Percentiles rank a stretch among this genome's conserved stretches.
These are phyloP conservation scores for Chaitophorus viminalis DNA, from an alignment of 2,888 invertebrate genomes.

Conservation along the genomic window DNA sequence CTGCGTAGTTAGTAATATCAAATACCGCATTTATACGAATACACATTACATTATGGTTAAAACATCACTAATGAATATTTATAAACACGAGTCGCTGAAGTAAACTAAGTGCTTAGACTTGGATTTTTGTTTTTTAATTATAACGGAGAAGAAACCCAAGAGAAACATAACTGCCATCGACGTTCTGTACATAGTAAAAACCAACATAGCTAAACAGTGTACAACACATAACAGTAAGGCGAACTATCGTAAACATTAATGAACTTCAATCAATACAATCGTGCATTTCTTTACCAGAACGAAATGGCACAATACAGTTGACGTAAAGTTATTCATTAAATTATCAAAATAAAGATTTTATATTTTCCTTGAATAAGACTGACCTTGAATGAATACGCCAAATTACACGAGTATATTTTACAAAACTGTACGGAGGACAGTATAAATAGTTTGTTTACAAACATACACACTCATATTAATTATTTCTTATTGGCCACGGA, in stretches of 20 bases:
- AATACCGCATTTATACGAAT: neutral
- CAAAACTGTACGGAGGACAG: neutral
- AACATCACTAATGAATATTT: neutral
- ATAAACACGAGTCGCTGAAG: neutral
- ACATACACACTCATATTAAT: neutral
- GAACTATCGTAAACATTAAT: neutral
- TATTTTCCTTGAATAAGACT: constrained; percentile 1
- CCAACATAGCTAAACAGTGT: neutral
- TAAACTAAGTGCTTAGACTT: constrained; percentile 3
- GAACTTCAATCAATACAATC: neutral
- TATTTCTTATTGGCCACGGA: neutral
- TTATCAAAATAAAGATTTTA: neutral
- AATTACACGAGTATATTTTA: neutral
- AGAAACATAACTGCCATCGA: neutral
- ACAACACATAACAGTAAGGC: neutral
- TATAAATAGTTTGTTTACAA: neutral
- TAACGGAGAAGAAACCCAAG: neutral
- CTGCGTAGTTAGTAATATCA: neutral
- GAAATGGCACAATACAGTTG: neutral
- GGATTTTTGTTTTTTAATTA: constrained; percentile 2
- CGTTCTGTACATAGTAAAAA: neutral
- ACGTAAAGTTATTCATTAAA: constrained; percentile 1
- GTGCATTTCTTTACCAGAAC: neutral
- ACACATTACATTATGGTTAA: neutral
- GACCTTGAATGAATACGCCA: neutral